Evolutionary conservation across 2,113 vertebrate genomes (phyloP).

Genomic region (Sula dactylatra): DNA sequence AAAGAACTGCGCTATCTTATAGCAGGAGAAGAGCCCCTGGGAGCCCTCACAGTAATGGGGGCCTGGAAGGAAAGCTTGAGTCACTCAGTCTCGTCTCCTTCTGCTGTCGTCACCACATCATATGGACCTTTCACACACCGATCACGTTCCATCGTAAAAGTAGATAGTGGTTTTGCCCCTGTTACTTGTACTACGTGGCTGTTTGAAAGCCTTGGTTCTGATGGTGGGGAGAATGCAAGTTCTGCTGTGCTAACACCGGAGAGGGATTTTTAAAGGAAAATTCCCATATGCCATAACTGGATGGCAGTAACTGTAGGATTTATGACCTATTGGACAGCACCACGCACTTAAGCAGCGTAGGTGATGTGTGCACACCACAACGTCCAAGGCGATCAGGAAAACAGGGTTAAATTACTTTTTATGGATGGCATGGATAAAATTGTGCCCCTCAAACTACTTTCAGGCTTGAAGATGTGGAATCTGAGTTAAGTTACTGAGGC

Average conservation of each 20-base stretch:
- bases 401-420: not conserved
- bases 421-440: not conserved
- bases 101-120: constrained; percentile 45
- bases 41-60: not conserved
- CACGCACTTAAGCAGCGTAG: not conserved
- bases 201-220: not conserved
- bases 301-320: not conserved
- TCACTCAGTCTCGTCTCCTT: constrained; percentile 29
- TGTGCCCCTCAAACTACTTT: constrained; percentile 18
- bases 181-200: not conserved
- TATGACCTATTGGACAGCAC: not conserved
- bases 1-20: constrained; percentile 49
- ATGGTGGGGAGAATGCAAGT: not conserved
- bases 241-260: not conserved
- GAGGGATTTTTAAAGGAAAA: not conserved
- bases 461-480: constrained; percentile 37
- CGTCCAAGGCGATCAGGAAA: not conserved
- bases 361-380: not conserved
- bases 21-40: constrained; percentile 35
- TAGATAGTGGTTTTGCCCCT: constrained; percentile 22
- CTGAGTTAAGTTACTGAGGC: constrained; percentile 46
- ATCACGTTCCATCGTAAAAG: constrained; percentile 53
- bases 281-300: not conserved
- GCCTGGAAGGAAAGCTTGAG: constrained; percentile 57
- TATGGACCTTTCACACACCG: not conserved